These are phyloP conservation scores for Micrastur ruficollis DNA, from an alignment of 2,797 vertebrate genomes.

Conservation along the genomic window DNA sequence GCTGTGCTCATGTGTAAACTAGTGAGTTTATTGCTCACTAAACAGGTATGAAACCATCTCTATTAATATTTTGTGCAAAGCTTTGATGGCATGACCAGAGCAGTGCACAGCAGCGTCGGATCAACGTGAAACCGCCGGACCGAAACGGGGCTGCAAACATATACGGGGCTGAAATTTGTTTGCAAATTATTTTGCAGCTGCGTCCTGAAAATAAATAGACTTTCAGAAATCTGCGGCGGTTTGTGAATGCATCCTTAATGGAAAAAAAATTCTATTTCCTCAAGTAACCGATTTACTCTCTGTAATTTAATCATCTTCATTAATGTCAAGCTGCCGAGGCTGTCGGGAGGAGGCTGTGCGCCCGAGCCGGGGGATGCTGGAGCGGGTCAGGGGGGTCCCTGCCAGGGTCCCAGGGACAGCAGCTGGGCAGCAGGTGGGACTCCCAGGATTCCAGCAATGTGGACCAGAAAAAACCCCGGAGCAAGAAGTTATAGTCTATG, in stretches of 20 bases:
- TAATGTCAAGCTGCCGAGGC: neutral
- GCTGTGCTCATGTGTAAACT: too few species aligned
- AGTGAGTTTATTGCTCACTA: neutral
- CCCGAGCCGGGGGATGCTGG: neutral
- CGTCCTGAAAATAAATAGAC: neutral
- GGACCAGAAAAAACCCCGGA: accelerated
- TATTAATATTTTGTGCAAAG: accelerated
- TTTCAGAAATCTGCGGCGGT: neutral
- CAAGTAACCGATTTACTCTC: neutral
- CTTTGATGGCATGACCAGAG: neutral
- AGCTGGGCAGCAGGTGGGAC: neutral
- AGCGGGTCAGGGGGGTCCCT: accelerated
- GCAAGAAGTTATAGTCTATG: accelerated
- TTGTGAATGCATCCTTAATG: neutral
- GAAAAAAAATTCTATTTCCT: neutral
- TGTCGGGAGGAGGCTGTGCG: neutral
- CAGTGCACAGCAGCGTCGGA: accelerated
- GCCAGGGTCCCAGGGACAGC: accelerated
- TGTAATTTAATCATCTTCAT: neutral
- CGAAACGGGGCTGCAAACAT: accelerated
- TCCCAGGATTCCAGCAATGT: accelerated
- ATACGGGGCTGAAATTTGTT: accelerated
- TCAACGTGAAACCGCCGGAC: accelerated
- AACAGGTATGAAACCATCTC: accelerated
- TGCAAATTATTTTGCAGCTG: neutral